Conservation (phyloP, 2,888 invertebrate species). For the Fragum whitleyi region DNA sequence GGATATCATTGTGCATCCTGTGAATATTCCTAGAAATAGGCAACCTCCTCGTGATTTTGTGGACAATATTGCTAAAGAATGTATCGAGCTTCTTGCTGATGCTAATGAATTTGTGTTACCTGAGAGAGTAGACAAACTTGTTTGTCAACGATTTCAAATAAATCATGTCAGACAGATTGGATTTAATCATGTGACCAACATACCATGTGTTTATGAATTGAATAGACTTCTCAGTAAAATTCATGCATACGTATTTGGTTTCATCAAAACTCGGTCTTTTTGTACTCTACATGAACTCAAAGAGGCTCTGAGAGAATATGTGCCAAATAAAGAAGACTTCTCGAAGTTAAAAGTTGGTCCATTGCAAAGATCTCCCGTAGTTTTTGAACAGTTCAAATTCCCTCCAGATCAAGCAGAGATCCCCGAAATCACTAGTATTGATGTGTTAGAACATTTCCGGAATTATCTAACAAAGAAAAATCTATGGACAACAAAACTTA, state of each 20-base stretch:
- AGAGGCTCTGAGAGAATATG: conserved; percentile 75
- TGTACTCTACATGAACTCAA: conserved; percentile 80
- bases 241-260: conserved; percentile 81
- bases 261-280: conserved; percentile 76
- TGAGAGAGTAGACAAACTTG: conserved; percentile 75
- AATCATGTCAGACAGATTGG: conserved; percentile 50
- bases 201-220: conserved; percentile 76
- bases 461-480: conserved; percentile 76
- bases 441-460: conserved; percentile 75
- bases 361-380: conserved; percentile 78
- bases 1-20: conserved; percentile 50
- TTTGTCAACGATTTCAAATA: conserved; percentile 71
- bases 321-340: conserved; percentile 72
- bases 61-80: conserved; percentile 77
- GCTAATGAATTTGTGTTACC: conserved; percentile 78
- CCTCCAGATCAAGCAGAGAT: conserved; percentile 77
- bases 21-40: conserved; percentile 42
- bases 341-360: conserved; percentile 79
- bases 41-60: conserved; percentile 67
- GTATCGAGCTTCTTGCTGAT: conserved; percentile 79
- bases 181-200: conserved; percentile 56
- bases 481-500: conserved; percentile 75
- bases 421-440: conserved; percentile 79
- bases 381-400: conserved; percentile 80
- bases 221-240: conserved; percentile 67